Evolutionary conservation across 2,113 vertebrate genomes (phyloP).

Genomic region (Dipodomys ordii): DNA sequence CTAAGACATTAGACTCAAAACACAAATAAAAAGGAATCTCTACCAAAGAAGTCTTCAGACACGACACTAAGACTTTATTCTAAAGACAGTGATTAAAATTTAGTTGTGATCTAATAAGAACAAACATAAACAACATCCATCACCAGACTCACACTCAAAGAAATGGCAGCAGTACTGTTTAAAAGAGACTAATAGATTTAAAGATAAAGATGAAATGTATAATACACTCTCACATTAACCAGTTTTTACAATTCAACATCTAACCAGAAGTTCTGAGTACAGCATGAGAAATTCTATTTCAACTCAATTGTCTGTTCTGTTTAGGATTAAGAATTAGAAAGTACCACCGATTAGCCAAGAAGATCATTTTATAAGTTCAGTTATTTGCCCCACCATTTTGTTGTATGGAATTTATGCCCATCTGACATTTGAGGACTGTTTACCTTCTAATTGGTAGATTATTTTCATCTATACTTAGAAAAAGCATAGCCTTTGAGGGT

Average conservation of each 20-base stretch:
- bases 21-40: not conserved
- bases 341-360: not conserved
- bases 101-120: not conserved
- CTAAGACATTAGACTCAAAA: not conserved
- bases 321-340: conserved; percentile 1
- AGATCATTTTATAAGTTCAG: not conserved
- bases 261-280: not conserved
- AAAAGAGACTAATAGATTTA: not conserved
- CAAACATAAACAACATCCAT: not conserved
- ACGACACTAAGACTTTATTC: not conserved
- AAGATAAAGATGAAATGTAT: conserved; percentile 6
- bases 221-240: not conserved
- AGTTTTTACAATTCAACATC: not conserved
- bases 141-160: not conserved
- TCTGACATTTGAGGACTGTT: not conserved
- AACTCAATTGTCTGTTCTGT: not conserved
- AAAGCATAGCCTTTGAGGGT: not conserved
- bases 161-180: not conserved
- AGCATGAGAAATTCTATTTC: not conserved
- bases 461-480: not conserved
- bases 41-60: not conserved
- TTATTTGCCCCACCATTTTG: not conserved
- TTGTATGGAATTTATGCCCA: not conserved
- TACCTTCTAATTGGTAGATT: not conserved
- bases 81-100: not conserved